Base-by-base conservation (phyloP, 2,888 invertebrate genomes). In the Drosophila leonis region DNA sequence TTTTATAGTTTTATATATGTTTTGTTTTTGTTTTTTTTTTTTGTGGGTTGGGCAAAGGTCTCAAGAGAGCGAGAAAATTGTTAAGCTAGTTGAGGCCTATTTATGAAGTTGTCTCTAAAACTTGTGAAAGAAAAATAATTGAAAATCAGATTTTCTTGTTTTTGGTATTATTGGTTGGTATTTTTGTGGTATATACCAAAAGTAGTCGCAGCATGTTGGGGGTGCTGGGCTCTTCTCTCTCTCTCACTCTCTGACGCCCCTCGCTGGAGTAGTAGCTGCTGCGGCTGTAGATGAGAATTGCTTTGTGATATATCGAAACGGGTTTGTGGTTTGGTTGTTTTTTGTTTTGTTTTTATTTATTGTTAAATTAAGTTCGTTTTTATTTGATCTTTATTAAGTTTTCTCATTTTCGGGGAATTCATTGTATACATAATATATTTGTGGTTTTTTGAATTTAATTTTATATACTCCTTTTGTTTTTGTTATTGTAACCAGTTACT, bases 401-500 rank as follows among this genome's bases (percentile, higher is more conserved):
- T 77, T 73, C 54, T 54, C 48, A 48, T 79, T 70, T 35, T 31
- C 12, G 39, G 80, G 72, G 78, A 62, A 71, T 79, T 73, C 70
- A 65, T 74, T 84, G 88, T 87, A 72, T 82, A 85, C 90, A 85
- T 89, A 82, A 85, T 87, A 87, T 80, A 78, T 75, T 52, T 73
- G 29, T 29, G 48, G 65, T 64, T 59, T 70, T 71, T 78, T 73
- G 62, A 69, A 73, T 75, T 77, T 65, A 66, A 76, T 79, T 75
- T 80, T 69, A 75, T 80, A 75, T 83, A 78, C 71, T 83, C 49
- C 64, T 81, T 79, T 79, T 74, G 52, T 79, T 86, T 77, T 49
- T 86, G 72, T 85, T 90, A 86, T 86, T 86, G 88, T 90, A 90
- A 88, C 79, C 88, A 82, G 85, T 90, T 88, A 83, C 90, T 86